These are phyloP conservation scores for Rhea americana DNA, from an alignment of 2,113 vertebrate genomes.

Conservation along the genomic window DNA sequence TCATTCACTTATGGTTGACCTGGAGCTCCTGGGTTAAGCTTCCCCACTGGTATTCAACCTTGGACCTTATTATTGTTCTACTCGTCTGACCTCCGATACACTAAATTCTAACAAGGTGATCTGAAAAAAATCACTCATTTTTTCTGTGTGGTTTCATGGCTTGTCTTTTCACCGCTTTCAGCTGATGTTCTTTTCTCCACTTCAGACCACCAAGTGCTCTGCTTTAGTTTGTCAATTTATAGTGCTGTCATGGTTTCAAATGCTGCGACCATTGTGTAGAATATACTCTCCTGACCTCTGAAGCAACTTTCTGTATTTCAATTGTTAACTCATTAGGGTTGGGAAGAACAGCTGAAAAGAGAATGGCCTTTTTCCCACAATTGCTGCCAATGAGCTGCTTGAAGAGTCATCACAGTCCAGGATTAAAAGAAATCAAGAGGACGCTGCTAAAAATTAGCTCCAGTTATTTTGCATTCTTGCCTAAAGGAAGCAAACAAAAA, in stretches of 20 bases:
- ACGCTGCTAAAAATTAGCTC: conserved; percentile 38
- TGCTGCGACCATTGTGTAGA: conserved; percentile 84
- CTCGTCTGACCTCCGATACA: conserved; percentile 66
- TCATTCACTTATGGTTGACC: conserved; percentile 81
- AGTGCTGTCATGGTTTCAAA: conserved; percentile 90
- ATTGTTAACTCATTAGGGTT: conserved; percentile 87
- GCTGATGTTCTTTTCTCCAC: conserved; percentile 71
- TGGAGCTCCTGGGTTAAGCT: conserved; percentile 83
- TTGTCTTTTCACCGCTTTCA: conserved; percentile 68
- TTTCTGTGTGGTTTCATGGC: conserved; percentile 71
- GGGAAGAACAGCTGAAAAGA: conserved; percentile 75
- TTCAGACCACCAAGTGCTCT: conserved; percentile 75
- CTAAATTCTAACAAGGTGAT: conserved; percentile 78
- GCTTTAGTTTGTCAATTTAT: conserved; percentile 85
- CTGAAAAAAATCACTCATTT: conserved; percentile 68
- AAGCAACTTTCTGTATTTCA: conserved; percentile 80
- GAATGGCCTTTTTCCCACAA: conserved; percentile 84
- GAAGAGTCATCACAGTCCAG: conserved; percentile 41
- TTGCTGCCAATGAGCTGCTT: conserved; percentile 67
- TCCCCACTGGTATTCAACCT: conserved; percentile 78
- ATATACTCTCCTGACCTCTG: conserved; percentile 80
- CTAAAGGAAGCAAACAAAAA: background rate
- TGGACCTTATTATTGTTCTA: conserved; percentile 74
- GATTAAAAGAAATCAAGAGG: conserved; percentile 60
- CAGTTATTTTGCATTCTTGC: conserved; percentile 25